Conservation (phyloP, 2,888 invertebrate species). For the Automeris io region DNA sequence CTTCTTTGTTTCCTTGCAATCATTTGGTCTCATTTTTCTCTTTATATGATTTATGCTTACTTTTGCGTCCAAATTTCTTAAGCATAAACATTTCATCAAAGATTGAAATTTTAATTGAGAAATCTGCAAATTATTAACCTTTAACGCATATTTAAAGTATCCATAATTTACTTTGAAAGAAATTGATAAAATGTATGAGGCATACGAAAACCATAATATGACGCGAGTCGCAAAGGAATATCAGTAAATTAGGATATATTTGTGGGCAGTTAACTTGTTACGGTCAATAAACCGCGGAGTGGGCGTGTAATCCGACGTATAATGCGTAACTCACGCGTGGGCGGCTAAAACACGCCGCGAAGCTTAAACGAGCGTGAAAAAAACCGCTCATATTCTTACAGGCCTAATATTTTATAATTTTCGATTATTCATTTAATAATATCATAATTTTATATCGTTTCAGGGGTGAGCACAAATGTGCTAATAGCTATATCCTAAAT, state of each 20-base stretch:
- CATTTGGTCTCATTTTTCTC: too few species aligned
- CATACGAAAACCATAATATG: neutral
- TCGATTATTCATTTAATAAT: too few species aligned
- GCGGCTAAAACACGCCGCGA: neutral
- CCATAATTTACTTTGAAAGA: neutral
- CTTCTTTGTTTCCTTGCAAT: too few species aligned
- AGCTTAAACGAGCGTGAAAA: conserved; percentile 6
- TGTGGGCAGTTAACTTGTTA: neutral
- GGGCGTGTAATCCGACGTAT: conserved; percentile 9
- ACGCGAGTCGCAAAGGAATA: neutral
- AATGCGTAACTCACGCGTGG: conserved; percentile 1
- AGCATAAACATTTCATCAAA: too few species aligned
- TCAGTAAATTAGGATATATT: conserved; percentile 1
- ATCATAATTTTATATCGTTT: too few species aligned
- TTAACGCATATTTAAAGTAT: too few species aligned
- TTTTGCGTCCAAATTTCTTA: too few species aligned
- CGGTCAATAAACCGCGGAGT: neutral
- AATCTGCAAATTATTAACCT: too few species aligned
- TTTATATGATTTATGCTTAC: too few species aligned
- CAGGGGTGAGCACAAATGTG: too few species aligned
- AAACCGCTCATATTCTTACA: conserved; percentile 8
- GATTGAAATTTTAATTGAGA: too few species aligned
- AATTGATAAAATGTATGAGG: neutral
- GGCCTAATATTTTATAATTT: neutral
- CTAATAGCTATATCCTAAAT: too few species aligned